Base-by-base conservation (phyloP, 2,797 vertebrate species). In the Cryptoprocta ferox region DNA sequence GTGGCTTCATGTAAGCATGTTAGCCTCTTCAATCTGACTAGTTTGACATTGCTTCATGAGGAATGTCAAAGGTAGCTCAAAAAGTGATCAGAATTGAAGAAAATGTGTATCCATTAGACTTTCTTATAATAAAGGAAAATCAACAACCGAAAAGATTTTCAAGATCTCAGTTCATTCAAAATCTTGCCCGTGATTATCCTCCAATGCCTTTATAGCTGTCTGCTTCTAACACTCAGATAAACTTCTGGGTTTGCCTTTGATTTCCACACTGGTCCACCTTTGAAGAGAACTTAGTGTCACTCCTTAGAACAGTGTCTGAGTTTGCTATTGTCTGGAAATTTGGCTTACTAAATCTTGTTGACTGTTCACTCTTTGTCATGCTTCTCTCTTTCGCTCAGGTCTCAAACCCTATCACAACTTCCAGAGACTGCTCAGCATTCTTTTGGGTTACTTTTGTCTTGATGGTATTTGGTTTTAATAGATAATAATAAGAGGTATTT, bases 401-500 rank as follows among this genome's bases (percentile, higher is more conserved):
- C 30, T 85, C 48, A 90, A 61, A 91, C 88, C 32, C 61, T 65
- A 12, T 65, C 79, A 82, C 14, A 48, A 30, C 11, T 87, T 45
- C 42, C 45, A 89, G 79, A 59, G n/a, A 79, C 30, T 59, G 26
- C 14, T 59, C 24, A 56, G 13, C 56, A 71, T 95, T 68, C 56
- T 82, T 90, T 76, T 70, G 21, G 3, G 4, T 76, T 59, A 53
- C 81, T 94, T 95, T 88, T 63, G n/a, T 95, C 89, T 65, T 61
- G 80, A 39, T 70, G 32, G 3, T 35, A 30, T 91, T 87, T 95
- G 14, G 12, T 87, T 89, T 94, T 56, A 35, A 81, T 63, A 91
- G 80, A 56, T 42, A 95, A 89, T 82, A 81, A 86, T 65, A 89
- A 88, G 61, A 89, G 45, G 10, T 9, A 89, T 89, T 89, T 94